phyloP scores from a whole-genome alignment of 2,888 invertebrate species.

The Hydropsyche betteni region DNA sequence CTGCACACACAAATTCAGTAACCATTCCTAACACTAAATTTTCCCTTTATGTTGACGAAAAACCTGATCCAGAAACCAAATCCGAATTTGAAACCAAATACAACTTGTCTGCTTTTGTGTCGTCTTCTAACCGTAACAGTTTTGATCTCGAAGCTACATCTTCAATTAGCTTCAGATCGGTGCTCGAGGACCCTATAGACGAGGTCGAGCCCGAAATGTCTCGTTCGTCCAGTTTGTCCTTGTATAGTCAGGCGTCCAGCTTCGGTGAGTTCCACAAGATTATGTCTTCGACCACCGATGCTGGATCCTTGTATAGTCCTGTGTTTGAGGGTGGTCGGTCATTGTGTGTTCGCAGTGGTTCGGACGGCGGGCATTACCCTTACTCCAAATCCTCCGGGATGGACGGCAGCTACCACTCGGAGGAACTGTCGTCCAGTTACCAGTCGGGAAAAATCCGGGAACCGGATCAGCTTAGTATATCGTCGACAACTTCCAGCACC shows the following conservation, averaged over 20 bases:
- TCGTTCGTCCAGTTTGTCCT: not conserved
- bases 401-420: slow-evolving; percentile 67
- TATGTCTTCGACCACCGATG: no score
- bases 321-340: slow-evolving; percentile 55
- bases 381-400: slow-evolving; percentile 64
- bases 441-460: slow-evolving; percentile 60
- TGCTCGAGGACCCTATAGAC: slow-evolving; percentile 2
- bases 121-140: slow-evolving; percentile 50
- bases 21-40: slow-evolving; percentile 43
- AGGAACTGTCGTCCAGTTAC: slow-evolving; percentile 64
- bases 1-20: slow-evolving; percentile 44
- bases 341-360: slow-evolving; percentile 62
- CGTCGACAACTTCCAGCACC: slow-evolving; percentile 69
- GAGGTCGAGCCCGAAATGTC: not conserved
- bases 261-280: slow-evolving; percentile 6
- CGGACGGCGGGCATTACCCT: slow-evolving; percentile 65
- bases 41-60: not conserved
- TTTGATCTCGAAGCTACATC: slow-evolving; percentile 54
- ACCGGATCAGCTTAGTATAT: slow-evolving; percentile 70
- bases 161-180: slow-evolving; percentile 53
- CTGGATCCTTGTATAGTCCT: slow-evolving; percentile 30
- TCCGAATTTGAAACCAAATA: slow-evolving; percentile 51
- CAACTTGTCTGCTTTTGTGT: slow-evolving; percentile 51
- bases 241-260: slow-evolving; percentile 3
- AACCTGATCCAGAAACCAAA: not conserved